Base-by-base conservation (phyloP, 2,797 vertebrate genomes). In the Phataginus tricuspis region DNA sequence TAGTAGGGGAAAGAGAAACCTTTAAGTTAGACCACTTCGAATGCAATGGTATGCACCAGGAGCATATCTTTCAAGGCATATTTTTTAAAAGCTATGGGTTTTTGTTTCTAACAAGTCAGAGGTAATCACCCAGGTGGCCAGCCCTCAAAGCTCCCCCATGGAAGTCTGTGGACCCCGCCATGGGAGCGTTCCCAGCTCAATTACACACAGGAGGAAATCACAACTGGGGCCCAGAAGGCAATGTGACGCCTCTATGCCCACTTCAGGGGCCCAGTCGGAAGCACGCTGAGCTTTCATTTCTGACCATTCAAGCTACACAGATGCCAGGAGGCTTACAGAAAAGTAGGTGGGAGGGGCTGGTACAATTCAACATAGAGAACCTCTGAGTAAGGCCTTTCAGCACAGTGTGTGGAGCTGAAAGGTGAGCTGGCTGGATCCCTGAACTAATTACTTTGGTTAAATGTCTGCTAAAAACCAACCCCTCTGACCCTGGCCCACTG, bases 281-380 rank as follows among this genome's bases (percentile, higher is more conserved):
- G 92, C 29, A 27, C 97, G 83, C 96, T 92, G 95, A 97, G 83
- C 84, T 98, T 98, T 98, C 97, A 98, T 98, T 98, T 96, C 93
- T 87, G 97, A 94, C 97, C 90, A 83, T 96, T 98, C 98, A 98
- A 98, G 98, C 97, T 98, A 98, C 96, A 98, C 96, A 98, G 98
- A 98, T 97, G 96, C 88, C 90, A 97, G 94, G 93, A 85, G 92
- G 96, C 96, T 98, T 97, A 97, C 89, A 97, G 91, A 98, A 98
- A 97, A 97, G 94, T 78, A 92, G 89, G 93, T 16, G 85, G 94
- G 96, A 98, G 29, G 25, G 79, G 89, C 91, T 93, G 93, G 80
- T 23, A 94, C 97, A 98, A 98, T 96, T 95, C 96, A 97, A 75
- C 91, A 98, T n/a, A 97, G 97, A 97, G 92, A 66, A 97, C 95